Evolutionary conservation across 64 coral and sea anemone genomes (phyloP).

Genomic region (Catalaphyllia jardinei): DNA sequence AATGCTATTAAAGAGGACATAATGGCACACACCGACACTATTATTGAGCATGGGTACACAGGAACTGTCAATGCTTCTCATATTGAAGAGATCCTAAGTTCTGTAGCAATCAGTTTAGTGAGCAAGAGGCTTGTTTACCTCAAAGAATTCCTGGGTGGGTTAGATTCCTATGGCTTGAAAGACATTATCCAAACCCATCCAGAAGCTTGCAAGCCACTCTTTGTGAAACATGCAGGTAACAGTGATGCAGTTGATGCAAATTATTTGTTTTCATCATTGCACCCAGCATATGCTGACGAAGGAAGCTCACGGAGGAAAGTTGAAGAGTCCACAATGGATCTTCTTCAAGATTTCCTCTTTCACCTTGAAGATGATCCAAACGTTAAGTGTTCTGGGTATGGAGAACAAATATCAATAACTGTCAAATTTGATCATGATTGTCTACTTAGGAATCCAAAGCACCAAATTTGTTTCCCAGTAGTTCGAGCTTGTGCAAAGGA

Average conservation of each 20-base stretch:
- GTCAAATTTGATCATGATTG: constrained; percentile 63
- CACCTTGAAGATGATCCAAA: constrained; percentile 58
- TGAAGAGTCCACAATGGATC: constrained; percentile 17
- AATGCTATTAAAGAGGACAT: constrained; percentile 28
- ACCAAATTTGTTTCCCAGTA: constrained; percentile 51
- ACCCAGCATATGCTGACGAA: constrained; percentile 14
- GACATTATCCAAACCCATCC: constrained; percentile 15
- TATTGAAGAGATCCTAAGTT: constrained; percentile 40
- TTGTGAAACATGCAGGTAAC: not conserved
- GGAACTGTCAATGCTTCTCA: constrained; percentile 21
- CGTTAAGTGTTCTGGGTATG: constrained; percentile 41
- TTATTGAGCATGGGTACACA: constrained; percentile 65
- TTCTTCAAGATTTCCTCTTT: constrained; percentile 48
- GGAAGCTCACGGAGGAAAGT: constrained; percentile 7
- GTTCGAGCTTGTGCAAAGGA: constrained; percentile 71
- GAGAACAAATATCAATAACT: constrained; percentile 15
- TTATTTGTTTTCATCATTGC: constrained; percentile 50
- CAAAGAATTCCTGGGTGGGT: constrained; percentile 34
- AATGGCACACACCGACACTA: constrained; percentile 26
- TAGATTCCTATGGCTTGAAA: constrained; percentile 23
- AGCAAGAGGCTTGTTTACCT: constrained; percentile 41
- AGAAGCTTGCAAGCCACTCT: constrained; percentile 42
- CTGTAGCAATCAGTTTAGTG: constrained; percentile 57
- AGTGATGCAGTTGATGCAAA: constrained; percentile 51
- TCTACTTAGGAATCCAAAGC: constrained; percentile 37